A percentile compares a stretch with the other conserved stretches of the same genome.
Conservation (phyloP, 2,797 vertebrate genomes). For the Trematomus bernacchii region DNA sequence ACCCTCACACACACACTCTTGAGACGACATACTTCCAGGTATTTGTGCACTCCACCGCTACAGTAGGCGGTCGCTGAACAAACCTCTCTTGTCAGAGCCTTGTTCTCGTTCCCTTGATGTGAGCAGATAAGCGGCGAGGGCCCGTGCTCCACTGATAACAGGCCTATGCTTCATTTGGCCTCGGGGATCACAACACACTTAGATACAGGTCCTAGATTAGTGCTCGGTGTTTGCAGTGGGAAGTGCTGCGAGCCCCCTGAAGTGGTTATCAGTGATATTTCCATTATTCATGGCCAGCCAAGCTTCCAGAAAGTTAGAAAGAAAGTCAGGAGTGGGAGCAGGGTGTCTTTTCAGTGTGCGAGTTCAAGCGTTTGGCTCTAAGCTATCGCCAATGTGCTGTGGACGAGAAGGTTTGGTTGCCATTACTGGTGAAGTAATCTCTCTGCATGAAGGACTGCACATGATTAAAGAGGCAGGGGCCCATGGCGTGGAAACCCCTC, state of each 20-base stretch:
- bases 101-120: conserved; percentile 72
- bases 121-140: conserved; percentile 72
- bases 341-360: conserved; percentile 27
- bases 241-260: conserved; percentile 60
- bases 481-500: conserved; percentile 66
- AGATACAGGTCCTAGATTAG: conserved; percentile 75
- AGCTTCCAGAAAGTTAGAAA: conserved; percentile 62
- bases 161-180: conserved; percentile 74
- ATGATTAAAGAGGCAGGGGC: conserved; percentile 82
- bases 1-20: conserved; percentile 10
- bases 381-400: conserved; percentile 65
- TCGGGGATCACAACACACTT: conserved; percentile 73
- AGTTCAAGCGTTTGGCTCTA: conserved; percentile 58
- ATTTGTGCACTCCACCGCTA: conserved; percentile 44
- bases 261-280: conserved; percentile 69
- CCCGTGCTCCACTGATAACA: conserved; percentile 74
- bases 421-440: conserved; percentile 86
- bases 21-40: conserved; percentile 65
- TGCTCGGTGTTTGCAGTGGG: conserved; percentile 44
- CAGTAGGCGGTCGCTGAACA: conserved; percentile 47
- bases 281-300: conserved; percentile 68
- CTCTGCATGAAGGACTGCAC: conserved; percentile 81
- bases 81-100: conserved; percentile 57
- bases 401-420: conserved; percentile 78
- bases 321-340: conserved; percentile 41